These are phyloP conservation scores for Brachycybe producta DNA, from an alignment of 2,888 invertebrate species.

Conservation along the genomic window DNA sequence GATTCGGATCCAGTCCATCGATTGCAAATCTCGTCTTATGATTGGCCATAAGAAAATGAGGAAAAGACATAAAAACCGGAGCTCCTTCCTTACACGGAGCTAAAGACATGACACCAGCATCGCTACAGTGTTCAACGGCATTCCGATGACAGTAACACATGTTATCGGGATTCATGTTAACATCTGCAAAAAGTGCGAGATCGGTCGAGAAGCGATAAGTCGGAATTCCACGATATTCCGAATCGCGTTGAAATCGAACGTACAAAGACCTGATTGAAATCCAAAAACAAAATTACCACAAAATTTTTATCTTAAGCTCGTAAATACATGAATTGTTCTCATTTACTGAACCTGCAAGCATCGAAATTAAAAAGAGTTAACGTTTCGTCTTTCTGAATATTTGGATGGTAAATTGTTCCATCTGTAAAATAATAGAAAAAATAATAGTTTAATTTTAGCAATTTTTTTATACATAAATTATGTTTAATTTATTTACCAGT, in stretches of 20 bases:
- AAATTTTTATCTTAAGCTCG: background rate
- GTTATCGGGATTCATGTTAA: conserved; percentile 14
- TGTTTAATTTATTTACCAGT: conserved; percentile 9
- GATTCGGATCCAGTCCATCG: conserved; percentile 15
- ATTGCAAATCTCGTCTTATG: conserved; percentile 6
- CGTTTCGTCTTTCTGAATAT: conserved; percentile 7
- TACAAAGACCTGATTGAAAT: conserved; percentile 9
- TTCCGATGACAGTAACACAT: conserved; percentile 12
- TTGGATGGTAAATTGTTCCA: conserved; percentile 9
- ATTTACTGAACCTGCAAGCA: conserved; percentile 9
- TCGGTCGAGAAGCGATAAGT: conserved; percentile 5
- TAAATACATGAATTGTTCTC: background rate
- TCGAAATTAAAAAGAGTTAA: conserved; percentile 6
- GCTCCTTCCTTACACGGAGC: conserved; percentile 15
- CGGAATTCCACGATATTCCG: conserved; percentile 3
- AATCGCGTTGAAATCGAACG: conserved; percentile 3
- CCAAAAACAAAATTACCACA: background rate
- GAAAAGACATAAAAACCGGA: conserved; percentile 16
- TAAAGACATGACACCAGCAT: conserved; percentile 8
- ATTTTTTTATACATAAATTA: background rate
- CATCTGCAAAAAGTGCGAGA: conserved; percentile 5
- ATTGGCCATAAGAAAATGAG: conserved; percentile 18
- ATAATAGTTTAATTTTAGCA: background rate
- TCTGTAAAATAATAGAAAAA: background rate
- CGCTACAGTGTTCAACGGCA: conserved; percentile 1